These are phyloP conservation scores for Centruroides sculpturatus DNA, from an alignment of 1,140 invertebrate genomes.

Conservation along the genomic window DNA sequence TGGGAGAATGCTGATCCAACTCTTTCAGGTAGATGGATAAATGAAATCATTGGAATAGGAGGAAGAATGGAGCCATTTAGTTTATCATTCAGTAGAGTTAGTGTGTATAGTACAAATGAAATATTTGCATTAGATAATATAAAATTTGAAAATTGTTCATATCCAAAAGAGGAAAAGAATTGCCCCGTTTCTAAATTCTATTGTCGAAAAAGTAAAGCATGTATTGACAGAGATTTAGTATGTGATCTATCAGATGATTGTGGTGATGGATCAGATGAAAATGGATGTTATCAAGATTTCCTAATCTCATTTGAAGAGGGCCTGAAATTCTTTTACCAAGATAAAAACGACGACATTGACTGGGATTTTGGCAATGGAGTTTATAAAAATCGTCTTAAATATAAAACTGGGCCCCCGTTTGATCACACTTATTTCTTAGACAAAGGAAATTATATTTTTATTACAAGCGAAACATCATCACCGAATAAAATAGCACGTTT, in stretches of 20 bases:
- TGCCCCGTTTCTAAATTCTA: constrained; percentile 22
- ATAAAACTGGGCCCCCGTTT: constrained; percentile 12
- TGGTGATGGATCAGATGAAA: constrained; percentile 29
- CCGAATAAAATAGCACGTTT: too few species aligned
- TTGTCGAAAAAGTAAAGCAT: constrained; percentile 19
- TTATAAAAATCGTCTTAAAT: neutral
- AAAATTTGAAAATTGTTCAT: constrained; percentile 27
- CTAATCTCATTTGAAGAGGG: constrained; percentile 10
- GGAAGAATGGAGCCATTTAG: too few species aligned
- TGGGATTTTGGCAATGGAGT: constrained; percentile 10
- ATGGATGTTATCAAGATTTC: constrained; percentile 12
- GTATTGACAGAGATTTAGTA: constrained; percentile 9
- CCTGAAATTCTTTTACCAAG: neutral
- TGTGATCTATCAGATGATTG: constrained; percentile 32
- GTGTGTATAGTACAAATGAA: too few species aligned
- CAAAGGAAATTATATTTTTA: constrained; percentile 11
- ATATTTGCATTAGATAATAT: constrained; percentile 29
- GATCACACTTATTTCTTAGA: constrained; percentile 13
- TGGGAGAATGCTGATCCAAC: neutral
- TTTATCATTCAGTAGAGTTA: too few species aligned
- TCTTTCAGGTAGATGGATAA: too few species aligned
- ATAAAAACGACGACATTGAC: neutral
- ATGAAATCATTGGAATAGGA: too few species aligned
- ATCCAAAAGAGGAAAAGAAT: constrained; percentile 19
- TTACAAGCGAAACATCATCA: neutral